Conservation (phyloP, 2,888 invertebrate species). For the Epinotia ramella region DNA sequence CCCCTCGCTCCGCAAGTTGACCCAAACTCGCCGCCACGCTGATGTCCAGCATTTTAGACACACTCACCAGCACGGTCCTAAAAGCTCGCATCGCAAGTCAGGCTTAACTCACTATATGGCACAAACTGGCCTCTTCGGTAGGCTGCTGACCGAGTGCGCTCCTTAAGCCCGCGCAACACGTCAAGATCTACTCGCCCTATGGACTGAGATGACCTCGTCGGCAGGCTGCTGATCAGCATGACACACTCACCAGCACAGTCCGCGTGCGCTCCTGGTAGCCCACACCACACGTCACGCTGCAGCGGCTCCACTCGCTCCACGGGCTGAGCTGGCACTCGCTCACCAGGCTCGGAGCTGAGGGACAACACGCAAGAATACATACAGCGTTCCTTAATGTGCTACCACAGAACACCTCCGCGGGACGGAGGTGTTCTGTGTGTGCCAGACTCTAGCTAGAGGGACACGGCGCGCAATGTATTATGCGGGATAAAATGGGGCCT, state of each 20-base stretch:
- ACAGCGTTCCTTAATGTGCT: neutral
- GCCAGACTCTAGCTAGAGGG: too few relatives aligned
- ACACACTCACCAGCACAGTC: slow-evolving; percentile 82
- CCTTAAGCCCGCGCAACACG: slow-evolving; percentile 91
- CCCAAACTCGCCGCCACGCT: slow-evolving; percentile 45
- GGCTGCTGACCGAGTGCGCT: slow-evolving; percentile 81
- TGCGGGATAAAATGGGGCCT: too few relatives aligned
- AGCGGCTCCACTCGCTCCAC: slow-evolving; percentile 94
- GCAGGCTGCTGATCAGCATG: neutral
- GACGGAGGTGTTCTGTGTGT: too few relatives aligned
- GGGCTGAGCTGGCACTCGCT: slow-evolving; percentile 89
- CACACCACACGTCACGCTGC: slow-evolving; percentile 92
- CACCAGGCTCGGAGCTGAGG: slow-evolving; percentile 50
- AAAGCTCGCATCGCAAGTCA: slow-evolving; percentile 90
- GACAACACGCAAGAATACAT: neutral
- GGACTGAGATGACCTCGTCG: slow-evolving; percentile 79
- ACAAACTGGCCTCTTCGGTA: slow-evolving; percentile 73
- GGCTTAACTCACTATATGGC: slow-evolving; percentile 93
- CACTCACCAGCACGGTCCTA: slow-evolving; percentile 77
- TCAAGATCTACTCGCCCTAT: slow-evolving; percentile 93
- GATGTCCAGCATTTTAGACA: too few relatives aligned
- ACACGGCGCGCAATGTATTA: too few relatives aligned
- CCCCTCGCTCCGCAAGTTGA: slow-evolving; percentile 94
- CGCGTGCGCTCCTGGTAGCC: slow-evolving; percentile 89
- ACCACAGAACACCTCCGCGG: too few relatives aligned